Conservation (phyloP, 2,797 vertebrate genomes). For the Rhinogobio ventralis region DNA sequence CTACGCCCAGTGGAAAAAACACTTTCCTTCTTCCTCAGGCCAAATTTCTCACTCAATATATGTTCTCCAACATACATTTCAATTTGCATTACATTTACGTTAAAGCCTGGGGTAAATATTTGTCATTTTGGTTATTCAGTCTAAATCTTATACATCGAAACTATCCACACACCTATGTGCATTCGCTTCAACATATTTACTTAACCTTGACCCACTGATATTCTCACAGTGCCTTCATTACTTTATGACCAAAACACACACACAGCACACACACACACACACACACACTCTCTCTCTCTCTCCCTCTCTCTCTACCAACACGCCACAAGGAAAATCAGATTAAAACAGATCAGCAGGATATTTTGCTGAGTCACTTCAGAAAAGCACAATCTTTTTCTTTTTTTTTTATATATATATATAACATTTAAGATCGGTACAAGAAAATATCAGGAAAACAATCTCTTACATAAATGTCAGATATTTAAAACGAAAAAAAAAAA, state of each 20-base stretch:
- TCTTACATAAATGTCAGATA: not conserved
- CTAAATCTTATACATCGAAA: not conserved
- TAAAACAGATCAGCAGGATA: not conserved
- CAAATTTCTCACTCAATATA: conserved; percentile 13
- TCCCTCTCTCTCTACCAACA: too few relatives aligned
- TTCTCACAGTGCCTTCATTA: conserved; percentile 5
- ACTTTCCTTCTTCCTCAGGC: conserved; percentile 23
- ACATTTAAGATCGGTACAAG: not conserved
- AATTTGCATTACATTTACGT: not conserved
- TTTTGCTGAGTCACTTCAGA: conserved; percentile 45
- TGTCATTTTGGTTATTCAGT: not conserved
- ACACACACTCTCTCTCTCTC: too few relatives aligned
- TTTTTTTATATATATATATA: not conserved
- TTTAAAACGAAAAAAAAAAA: not conserved
- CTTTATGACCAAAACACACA: conserved; percentile 9
- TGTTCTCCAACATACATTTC: not conserved
- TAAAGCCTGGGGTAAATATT: not conserved
- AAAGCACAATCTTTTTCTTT: not conserved
- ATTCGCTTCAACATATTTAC: not conserved
- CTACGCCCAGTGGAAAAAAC: conserved; percentile 17
- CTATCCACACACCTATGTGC: not conserved
- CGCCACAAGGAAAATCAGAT: too few relatives aligned
- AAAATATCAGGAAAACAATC: not conserved
- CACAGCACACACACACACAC: too few relatives aligned
- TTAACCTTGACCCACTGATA: not conserved